Evolutionary conservation across 2,888 invertebrate species (phyloP), one percentile per base, ranked within the genome.

Genomic region (Cheilosia vulpina): DNA sequence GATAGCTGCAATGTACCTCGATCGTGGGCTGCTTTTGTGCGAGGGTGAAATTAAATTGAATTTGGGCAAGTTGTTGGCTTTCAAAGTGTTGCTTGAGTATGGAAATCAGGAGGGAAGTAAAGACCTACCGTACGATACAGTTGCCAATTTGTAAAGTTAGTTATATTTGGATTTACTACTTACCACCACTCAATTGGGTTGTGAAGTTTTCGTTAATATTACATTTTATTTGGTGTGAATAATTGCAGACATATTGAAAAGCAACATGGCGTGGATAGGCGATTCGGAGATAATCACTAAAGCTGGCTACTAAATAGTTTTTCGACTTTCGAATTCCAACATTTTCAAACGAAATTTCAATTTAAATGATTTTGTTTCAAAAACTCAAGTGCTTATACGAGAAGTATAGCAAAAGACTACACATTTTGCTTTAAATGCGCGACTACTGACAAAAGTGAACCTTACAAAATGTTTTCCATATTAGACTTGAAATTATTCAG

Each of bases 1-100:
- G 76, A 85, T 85, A 85, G 81, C 53, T 71, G 52, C 38, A 50
- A 41, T 60, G 52, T 41, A 78, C 15, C 60, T 71, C 50, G 13
- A 19, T 47, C 11, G 24, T 57, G 41, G 19, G 52, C 41, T 34
- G 38, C 58, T 31, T 21, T 71, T 34, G 71, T 63, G 47, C 13
- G 0, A 69, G 41, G 53, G 52, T 57, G 62, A 63, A 81, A 81
- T 81, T 85, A 68, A 81, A 85, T 76, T 85, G 80, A 85, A 85
- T 85, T 85, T 47, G 24, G 27, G 55, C 27, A 68, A 75, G 69
- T 65, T 58, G 58, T 58, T 66, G 52, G 58, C 31, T 69, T 65
- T 75, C 47, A 45, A 31, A 66, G 34, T 31, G 47, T 41, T 55
- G 47, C 45, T 11, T 13, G 13, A 4, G 47, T 65, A 53, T 41